These are phyloP conservation scores for Pedetes capensis DNA, from an alignment of 2,113 vertebrate species.

Conservation along the genomic window DNA sequence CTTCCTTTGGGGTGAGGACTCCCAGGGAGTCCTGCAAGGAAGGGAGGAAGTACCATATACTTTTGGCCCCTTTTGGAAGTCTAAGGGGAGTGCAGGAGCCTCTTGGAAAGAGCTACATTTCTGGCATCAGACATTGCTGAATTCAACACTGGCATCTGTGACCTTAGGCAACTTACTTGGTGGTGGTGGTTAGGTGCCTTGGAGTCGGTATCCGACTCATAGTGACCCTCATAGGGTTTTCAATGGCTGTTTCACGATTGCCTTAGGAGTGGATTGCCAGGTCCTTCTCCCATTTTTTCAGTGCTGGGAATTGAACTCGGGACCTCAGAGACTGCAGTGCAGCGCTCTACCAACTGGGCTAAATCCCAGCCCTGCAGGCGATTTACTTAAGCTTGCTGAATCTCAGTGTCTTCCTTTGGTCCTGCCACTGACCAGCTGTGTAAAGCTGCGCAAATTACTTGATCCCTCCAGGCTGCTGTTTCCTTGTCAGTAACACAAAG, in stretches of 20 bases:
- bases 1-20: neutral
- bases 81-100: neutral
- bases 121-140: neutral
- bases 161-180: neutral
- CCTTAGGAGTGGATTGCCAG: too few species aligned
- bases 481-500: constrained; percentile 28
- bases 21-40: neutral
- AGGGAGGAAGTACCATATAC: neutral
- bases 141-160: neutral
- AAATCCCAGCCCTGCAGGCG: too few species aligned
- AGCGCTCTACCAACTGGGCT: too few species aligned
- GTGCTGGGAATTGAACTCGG: too few species aligned
- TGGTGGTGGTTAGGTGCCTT: too few species aligned
- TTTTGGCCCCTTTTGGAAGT: neutral
- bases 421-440: neutral
- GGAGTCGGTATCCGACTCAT: too few species aligned
- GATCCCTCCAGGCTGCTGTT: neutral
- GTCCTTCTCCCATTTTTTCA: too few species aligned
- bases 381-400: constrained; percentile 9
- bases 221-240: too few species aligned
- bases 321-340: too few species aligned
- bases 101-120: constrained; percentile 8
- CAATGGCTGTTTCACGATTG: too few species aligned
- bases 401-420: neutral
- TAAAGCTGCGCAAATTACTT: constrained; percentile 16